Evolutionary conservation across 2,113 vertebrate species (phyloP).

Genomic region (Ardeotis arabs): DNA sequence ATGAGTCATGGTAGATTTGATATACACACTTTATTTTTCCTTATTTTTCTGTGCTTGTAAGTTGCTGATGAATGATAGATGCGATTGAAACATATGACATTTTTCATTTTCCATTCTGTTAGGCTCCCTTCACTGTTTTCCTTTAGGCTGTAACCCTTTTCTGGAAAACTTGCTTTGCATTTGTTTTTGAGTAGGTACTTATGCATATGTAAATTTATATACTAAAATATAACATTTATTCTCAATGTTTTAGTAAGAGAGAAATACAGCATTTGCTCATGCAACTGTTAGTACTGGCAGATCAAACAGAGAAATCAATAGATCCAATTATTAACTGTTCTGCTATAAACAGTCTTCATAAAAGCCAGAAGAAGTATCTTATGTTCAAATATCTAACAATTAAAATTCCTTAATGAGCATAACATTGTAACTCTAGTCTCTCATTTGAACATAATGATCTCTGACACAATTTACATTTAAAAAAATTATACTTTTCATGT

Average conservation of each 20-base stretch:
- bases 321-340: neutral
- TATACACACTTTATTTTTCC: neutral
- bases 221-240: neutral
- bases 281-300: neutral
- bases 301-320: neutral
- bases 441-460: neutral
- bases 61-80: conserved; percentile 34
- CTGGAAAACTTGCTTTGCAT: neutral
- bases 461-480: neutral
- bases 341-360: neutral
- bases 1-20: conserved; percentile 37
- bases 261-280: neutral
- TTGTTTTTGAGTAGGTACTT: neutral
- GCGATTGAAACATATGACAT: neutral
- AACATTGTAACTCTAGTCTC: neutral
- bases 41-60: conserved; percentile 30
- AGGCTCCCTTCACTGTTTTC: neutral
- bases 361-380: neutral
- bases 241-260: neutral
- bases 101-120: conserved; percentile 27
- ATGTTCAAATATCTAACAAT: neutral
- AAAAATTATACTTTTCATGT: neutral
- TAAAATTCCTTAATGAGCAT: neutral
- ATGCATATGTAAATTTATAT: neutral
- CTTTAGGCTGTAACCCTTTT: neutral